Evolutionary conservation across 2,113 vertebrate species (phyloP).

Genomic region (Pionites leucogaster): DNA sequence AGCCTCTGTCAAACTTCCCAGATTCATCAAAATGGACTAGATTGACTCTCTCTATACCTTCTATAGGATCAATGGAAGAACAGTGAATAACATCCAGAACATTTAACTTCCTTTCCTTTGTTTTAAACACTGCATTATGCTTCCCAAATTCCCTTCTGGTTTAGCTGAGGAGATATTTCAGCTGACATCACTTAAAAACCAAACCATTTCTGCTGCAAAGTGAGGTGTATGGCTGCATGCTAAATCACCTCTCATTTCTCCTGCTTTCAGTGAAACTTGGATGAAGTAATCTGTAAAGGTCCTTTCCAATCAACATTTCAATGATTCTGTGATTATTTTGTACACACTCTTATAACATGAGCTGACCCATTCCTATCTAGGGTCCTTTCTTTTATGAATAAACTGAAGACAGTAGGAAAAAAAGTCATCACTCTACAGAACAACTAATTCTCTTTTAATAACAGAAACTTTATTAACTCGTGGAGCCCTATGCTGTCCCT

Average conservation of each 20-base stretch:
- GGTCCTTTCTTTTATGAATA: neutral
- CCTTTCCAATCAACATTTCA: conserved; percentile 22
- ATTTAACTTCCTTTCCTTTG: neutral
- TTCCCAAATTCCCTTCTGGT: neutral
- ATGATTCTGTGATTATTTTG: neutral
- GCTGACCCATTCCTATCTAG: neutral
- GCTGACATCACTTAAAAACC: neutral
- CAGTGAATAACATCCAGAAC: neutral
- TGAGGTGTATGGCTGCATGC: neutral
- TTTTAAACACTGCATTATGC: neutral
- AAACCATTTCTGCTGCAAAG: neutral
- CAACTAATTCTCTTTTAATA: neutral
- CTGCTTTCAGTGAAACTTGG: neutral
- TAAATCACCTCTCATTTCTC: neutral
- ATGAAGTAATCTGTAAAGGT: neutral
- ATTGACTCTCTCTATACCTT: neutral
- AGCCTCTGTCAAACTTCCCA: neutral
- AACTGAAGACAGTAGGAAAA: neutral
- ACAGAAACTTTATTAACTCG: neutral
- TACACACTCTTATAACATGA: neutral
- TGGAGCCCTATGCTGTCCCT: neutral
- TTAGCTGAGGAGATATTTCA: neutral
- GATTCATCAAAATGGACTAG: neutral
- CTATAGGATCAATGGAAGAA: neutral
- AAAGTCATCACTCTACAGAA: neutral